These are phyloP conservation scores for Nothura maculosa DNA, from an alignment of 2,797 vertebrate species.

Conservation along the genomic window DNA sequence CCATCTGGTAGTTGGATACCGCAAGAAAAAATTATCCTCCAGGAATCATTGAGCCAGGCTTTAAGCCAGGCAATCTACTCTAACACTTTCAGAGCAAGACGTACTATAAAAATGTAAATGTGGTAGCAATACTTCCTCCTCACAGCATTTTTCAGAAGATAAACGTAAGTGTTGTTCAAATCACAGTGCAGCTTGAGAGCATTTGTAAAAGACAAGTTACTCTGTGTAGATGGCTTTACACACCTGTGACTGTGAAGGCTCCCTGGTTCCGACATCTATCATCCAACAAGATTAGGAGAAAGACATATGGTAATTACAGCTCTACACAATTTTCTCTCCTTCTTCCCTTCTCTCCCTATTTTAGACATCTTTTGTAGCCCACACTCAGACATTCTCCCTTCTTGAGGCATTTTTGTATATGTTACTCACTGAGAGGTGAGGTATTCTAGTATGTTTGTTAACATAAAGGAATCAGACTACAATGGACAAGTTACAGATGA, in stretches of 20 bases:
- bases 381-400: background rate
- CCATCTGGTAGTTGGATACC: conserved; percentile 57
- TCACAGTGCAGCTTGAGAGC: conserved; percentile 42
- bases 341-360: background rate
- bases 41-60: conserved; percentile 70
- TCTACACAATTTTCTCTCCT: conserved; percentile 4
- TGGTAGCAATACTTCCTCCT: conserved; percentile 57
- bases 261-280: conserved; percentile 44
- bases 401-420: background rate
- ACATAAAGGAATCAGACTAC: background rate
- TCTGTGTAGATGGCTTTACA: conserved; percentile 37
- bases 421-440: background rate
- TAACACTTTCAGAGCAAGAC: conserved; percentile 73
- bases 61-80: conserved; percentile 75
- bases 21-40: conserved; percentile 61
- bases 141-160: conserved; percentile 58
- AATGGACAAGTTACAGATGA: background rate
- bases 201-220: conserved; percentile 54
- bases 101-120: conserved; percentile 80
- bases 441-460: background rate
- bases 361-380: background rate
- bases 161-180: conserved; percentile 61
- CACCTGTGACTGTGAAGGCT: conserved; percentile 42
- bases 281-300: background rate
- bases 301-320: conserved; percentile 35